Base-by-base conservation (phyloP, 1,140 invertebrate genomes). In the Neodiprion lecontei region DNA sequence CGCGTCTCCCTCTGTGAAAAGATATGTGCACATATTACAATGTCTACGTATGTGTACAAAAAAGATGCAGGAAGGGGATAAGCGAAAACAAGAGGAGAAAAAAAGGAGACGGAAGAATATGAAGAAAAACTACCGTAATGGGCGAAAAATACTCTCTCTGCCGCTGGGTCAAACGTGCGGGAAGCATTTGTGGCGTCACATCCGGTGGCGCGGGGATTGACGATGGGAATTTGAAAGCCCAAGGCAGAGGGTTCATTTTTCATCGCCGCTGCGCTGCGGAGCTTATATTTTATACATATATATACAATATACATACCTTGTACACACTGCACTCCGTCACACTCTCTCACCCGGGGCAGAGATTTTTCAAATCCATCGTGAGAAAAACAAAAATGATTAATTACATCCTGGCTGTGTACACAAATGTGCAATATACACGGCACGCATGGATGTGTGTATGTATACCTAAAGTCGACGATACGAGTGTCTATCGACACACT, bases 301-400 rank as follows among this genome's bases (percentile, higher is more conserved):
- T 5, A 21, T 1, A 21, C 17, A 21, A 21, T 21, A 21, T 21
- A 21, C 17, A 21, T 21, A 21, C 17, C 17, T 21, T 21, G 17
- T 21, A 21, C 17, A 21, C 17, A 21, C 28, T 40, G 28, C 28
- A 40, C 28, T 40, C 28, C 5, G 28, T 40, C 28, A 40, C 28
- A 61, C 53, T 61, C 53, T 5, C 53, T 7, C 53, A 14, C 11
- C 4, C 2, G 53, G 53, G 53, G 5, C 53, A 61, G 5, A 61
- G 53, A 61, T 61, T 61, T 61, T 61, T 61, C 53, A 17, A 17
- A 61, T 61, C 53, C 53, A 61, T 61, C 53, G 53, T 61, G 53
- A 61, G 53, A 61, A 61, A 61, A 14, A 61, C 53, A 9, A 61
- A 8, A 61, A 61, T 61, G 53, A 61, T 61, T 61, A 61, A 61